Conservation (phyloP, 2,113 vertebrate species). For the Theropithecus gelada region DNA sequence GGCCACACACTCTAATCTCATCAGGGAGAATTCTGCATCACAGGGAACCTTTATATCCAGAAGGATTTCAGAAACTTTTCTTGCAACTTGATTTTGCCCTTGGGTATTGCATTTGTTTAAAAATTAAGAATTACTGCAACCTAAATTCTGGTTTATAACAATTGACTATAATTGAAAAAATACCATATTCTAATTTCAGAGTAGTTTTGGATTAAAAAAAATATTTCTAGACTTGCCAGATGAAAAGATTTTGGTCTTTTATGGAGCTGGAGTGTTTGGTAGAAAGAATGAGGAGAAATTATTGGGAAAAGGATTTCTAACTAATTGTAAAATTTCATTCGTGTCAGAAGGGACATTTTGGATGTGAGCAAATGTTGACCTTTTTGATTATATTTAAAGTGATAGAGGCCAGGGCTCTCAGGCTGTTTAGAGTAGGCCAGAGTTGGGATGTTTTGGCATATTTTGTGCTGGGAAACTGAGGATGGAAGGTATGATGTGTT, state of each 20-base stretch:
- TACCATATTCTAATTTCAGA: background rate
- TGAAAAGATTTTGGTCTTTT: background rate
- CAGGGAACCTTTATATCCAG: background rate
- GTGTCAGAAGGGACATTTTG: background rate
- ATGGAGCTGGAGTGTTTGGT: background rate
- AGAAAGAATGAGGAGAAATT: slow-evolving; percentile 16
- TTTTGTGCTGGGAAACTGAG: background rate
- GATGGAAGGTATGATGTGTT: background rate
- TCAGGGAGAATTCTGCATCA: background rate
- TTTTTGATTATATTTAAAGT: slow-evolving; percentile 21
- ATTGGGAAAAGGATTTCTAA: background rate
- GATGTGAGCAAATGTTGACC: background rate
- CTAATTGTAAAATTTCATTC: slow-evolving; percentile 23
- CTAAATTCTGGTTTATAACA: background rate
- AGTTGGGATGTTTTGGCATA: background rate
- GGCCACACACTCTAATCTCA: background rate
- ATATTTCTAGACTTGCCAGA: background rate
- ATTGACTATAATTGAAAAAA: background rate
- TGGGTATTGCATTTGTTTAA: background rate
- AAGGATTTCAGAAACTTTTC: background rate
- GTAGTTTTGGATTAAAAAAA: background rate
- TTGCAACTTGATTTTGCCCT: background rate
- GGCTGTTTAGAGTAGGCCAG: background rate
- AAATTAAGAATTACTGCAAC: slow-evolving; percentile 10
- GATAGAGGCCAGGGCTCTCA: background rate